Base-by-base conservation (phyloP, 2,888 invertebrate genomes). In the Malthinus seriepunctatus region DNA sequence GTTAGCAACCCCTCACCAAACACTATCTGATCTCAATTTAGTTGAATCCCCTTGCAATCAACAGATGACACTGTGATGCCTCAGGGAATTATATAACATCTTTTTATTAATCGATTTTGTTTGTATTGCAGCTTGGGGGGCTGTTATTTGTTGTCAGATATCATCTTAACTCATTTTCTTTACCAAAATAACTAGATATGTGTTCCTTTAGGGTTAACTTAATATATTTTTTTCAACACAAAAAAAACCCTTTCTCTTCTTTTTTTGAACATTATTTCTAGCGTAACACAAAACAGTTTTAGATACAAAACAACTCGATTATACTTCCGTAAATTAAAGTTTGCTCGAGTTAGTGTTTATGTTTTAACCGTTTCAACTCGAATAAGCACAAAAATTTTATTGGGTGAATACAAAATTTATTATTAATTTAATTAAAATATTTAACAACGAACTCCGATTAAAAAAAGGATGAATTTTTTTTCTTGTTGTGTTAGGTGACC, bases 31-130 rank as follows among this genome's bases (percentile, higher is more conserved):
- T 69, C 70, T 71, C 73, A 74, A 74, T 74, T 75, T 73, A 69
- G 69, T 64, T 66, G 71, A 72, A 71, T 73, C 73, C 75, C 74
- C 63, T 62, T 69, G 73, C 74, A 75, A 73, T 75, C 75, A 75
- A 75, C 74, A 75, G 74, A 74, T 75, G 75, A 75, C 74, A 75
- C 69, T 69, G 71, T 63, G 67, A 66, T 56, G 66, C 71, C 70
- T 56, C 55, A 56, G 74, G 73, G 74, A 72, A 71, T 74, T 72
- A 72, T 67, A 70, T 69, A 74, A 73, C 74, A 73, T 73, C 73
- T 74, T 74, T 73, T 75, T 75, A 75, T 75, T 75, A 75, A 75
- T 75, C 75, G 75, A 75, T 75, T 73, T 71, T 70, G 70, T 66
- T 67, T 64, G 69, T 69, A 74, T 73, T 74, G 68, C 68, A 66